Conservation (phyloP, 1,140 invertebrate genomes). For the Physella acuta region DNA sequence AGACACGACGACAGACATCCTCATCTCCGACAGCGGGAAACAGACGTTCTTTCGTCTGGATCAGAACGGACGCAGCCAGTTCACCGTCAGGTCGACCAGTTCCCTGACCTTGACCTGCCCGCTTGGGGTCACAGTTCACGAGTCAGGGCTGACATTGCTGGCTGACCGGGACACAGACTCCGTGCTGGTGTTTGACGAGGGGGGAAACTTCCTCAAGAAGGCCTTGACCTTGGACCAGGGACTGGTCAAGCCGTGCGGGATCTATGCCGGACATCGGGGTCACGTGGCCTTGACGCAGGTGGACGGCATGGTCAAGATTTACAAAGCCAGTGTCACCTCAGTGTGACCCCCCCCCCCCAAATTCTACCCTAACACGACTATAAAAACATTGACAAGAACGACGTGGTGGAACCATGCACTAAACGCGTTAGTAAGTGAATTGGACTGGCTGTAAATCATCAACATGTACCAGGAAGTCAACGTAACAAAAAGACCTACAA, state of each 20-base stretch:
- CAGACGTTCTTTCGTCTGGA: slow-evolving; percentile 19
- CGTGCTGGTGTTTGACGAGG: slow-evolving; percentile 13
- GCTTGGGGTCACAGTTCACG: slow-evolving; percentile 24
- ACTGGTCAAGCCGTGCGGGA: slow-evolving; percentile 28
- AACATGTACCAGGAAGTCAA: no score
- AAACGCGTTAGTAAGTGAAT: no score
- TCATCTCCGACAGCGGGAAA: slow-evolving; percentile 28
- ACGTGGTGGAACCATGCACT: no score
- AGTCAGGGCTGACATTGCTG: slow-evolving; percentile 18
- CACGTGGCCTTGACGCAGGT: slow-evolving; percentile 27
- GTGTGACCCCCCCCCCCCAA: no score
- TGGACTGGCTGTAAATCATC: no score
- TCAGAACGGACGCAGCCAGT: slow-evolving; percentile 16
- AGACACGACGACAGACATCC: slow-evolving; percentile 9
- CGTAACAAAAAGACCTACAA: no score
- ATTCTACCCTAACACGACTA: no score
- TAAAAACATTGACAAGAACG: no score
- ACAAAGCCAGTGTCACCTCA: neutral
- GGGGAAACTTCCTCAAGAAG: slow-evolving; percentile 8
- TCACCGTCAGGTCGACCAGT: slow-evolving; percentile 26
- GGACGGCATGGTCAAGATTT: slow-evolving; percentile 32
- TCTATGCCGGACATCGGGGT: slow-evolving; percentile 4
- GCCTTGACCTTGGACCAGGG: slow-evolving; percentile 13
- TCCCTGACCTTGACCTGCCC: slow-evolving; percentile 26
- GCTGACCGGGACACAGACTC: slow-evolving; percentile 27